Conservation (phyloP, 2,113 vertebrate genomes). For the Theristicus caerulescens region DNA sequence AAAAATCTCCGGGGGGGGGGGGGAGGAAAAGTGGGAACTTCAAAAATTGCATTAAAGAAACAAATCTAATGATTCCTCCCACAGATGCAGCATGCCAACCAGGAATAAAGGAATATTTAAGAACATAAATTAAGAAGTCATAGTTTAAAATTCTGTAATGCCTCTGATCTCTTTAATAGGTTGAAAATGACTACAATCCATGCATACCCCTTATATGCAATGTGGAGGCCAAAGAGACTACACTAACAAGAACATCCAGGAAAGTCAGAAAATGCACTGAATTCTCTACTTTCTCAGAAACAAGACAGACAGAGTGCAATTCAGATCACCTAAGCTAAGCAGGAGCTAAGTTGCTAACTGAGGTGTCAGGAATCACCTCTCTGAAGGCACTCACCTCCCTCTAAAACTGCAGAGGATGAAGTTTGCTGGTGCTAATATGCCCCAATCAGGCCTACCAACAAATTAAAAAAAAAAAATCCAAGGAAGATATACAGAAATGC, state of each 20-base stretch:
- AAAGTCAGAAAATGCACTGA: not conserved
- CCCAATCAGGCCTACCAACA: not conserved
- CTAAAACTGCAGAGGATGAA: not conserved
- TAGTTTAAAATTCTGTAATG: not conserved
- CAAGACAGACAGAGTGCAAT: accelerated
- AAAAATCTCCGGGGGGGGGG: not conserved
- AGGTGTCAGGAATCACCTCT: not conserved
- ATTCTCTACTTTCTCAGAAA: not conserved
- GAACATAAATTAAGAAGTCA: not conserved
- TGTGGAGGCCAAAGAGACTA: not conserved
- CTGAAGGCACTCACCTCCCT: not conserved
- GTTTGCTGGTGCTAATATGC: not conserved
- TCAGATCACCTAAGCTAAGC: not conserved
- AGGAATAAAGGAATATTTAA: not conserved
- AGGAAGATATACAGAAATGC: not conserved
- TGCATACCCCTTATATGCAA: not conserved
- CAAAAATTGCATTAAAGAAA: not conserved
- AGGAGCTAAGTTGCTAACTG: not conserved
- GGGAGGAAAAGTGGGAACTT: not conserved
- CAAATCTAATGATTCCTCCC: not conserved
- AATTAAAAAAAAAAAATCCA: not conserved
- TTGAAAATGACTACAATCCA: not conserved
- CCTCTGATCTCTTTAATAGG: not conserved
- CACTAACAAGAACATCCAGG: not conserved
- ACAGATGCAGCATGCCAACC: not conserved